Evolutionary conservation across 1,140 invertebrate species (phyloP).

Genomic region (Pseudomyrmex sp.): DNA sequence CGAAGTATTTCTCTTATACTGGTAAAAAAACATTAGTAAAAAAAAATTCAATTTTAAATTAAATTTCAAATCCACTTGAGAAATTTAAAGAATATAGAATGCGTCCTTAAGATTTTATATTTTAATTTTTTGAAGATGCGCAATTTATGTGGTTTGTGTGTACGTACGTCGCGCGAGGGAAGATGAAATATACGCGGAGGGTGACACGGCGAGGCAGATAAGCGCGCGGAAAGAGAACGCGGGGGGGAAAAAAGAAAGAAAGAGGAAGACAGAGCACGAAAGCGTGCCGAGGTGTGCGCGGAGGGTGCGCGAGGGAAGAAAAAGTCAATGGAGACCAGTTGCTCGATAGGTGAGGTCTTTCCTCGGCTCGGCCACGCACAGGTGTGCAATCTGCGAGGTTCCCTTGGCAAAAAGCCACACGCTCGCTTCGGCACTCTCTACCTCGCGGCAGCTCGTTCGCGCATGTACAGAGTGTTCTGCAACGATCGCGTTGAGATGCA

Average conservation of each 20-base stretch:
- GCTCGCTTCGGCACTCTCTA: constrained; percentile 61
- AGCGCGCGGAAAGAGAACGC: constrained; percentile 14
- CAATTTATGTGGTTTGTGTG: not conserved
- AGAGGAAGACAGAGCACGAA: constrained; percentile 25
- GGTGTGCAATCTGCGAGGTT: constrained; percentile 84
- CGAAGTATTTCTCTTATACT: too few species aligned
- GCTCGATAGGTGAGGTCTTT: constrained; percentile 84
- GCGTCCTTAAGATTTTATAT: not conserved
- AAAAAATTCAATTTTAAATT: too few species aligned
- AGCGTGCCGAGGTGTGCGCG: constrained; percentile 63
- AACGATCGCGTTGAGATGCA: not conserved
- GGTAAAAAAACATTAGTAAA: too few species aligned
- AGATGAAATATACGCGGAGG: constrained; percentile 26
- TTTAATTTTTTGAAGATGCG: not conserved
- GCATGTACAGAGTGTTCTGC: constrained; percentile 24
- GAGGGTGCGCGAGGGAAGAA: constrained; percentile 81
- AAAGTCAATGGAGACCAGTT: constrained; percentile 84
- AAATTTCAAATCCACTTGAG: not conserved
- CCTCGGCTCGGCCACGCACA: constrained; percentile 79
- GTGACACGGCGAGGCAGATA: not conserved
- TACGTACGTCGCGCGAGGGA: not conserved
- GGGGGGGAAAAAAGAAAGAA: not conserved
- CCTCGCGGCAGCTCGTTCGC: constrained; percentile 49
- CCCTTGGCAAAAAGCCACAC: constrained; percentile 80
- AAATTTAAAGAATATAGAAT: too few species aligned